A percentile compares a stretch with the other conserved stretches of the same genome.
Evolutionary conservation across 2,113 vertebrate genomes (phyloP).

Genomic region (Lepus americanus): DNA sequence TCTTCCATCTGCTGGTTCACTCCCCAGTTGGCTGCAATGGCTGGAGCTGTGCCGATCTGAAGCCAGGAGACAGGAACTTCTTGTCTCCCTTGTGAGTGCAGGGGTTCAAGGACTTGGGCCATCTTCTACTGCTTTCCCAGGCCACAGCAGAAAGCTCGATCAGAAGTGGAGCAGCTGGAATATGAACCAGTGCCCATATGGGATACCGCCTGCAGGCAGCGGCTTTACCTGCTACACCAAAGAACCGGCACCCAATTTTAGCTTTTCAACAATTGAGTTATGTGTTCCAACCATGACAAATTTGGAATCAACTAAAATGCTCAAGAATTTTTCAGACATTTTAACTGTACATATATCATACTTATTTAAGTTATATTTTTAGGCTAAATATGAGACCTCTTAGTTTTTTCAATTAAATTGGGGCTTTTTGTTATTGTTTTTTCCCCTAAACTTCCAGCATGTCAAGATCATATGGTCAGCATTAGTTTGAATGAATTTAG

Average conservation of each 20-base stretch:
- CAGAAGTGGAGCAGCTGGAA: no score
- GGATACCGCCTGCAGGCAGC: no score
- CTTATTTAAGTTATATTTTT: neutral
- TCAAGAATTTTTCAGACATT: neutral
- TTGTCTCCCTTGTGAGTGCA: no score
- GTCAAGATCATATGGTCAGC: neutral
- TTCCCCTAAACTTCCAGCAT: neutral
- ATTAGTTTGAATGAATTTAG: neutral
- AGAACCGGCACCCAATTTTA: neutral
- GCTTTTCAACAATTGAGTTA: neutral
- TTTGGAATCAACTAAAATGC: slow-evolving; percentile 10
- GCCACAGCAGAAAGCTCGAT: no score
- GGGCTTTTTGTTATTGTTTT: neutral
- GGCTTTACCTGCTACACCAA: no score
- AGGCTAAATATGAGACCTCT: neutral
- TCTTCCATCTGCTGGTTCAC: no score
- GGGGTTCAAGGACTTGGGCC: no score
- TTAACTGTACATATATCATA: neutral
- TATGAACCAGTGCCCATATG: no score
- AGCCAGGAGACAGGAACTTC: no score
- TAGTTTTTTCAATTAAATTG: neutral
- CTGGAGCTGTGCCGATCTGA: no score
- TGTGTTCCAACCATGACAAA: neutral
- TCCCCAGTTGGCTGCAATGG: no score
- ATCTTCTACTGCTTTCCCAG: no score